Evolutionary conservation across 2,888 invertebrate genomes (phyloP), one percentile per base, ranked within the genome.

Genomic region (Dryocosmus kuriphilus): DNA sequence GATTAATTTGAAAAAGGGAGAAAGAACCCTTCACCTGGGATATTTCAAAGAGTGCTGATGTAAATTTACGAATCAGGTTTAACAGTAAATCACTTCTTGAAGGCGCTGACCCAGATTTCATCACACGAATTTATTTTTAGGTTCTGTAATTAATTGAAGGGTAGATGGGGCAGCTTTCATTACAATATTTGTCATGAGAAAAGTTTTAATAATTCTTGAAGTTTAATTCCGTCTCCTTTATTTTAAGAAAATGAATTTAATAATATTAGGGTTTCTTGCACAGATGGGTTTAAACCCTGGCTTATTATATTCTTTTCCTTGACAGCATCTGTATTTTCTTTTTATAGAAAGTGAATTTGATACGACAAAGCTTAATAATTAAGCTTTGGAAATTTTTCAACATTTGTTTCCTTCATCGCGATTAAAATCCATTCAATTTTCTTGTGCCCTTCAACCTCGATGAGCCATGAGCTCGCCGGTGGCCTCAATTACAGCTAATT

Each of bases 401-500:
- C 35, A 62, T 30, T 30, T 27, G 55, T 22, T 57, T 57, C 22
- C 62, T 35, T 22, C 61, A 19, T 22, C 61, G 11, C 63, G 63
- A 65, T 65, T 41, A 65, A 65, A 65, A 65, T 38, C 63, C 14
- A 65, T 65, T 65, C 63, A 65, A 65, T 22, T 65, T 65, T 38
- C 63, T 65, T 65, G 19, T 38, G 24, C 22, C 24, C 24, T 16
- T 38, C 35, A 22, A 14, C 14, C 63, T 65, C 63, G 38, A 38
- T 38, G 24, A 22, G 63, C 24, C 63, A n/a, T n/a, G n/a, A n/a
- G 38, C 38, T 65, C 63, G 38, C 32, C 24, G 38, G 22, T 65
- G 63, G 63, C 63, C 63, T 65, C 38, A 65, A 65, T 65, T 65
- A 65, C 38, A 22, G 38, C 63, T 65, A 38, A 65, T 65, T 65